Evolutionary conservation across 2,888 invertebrate species (phyloP), one percentile per base, ranked within the genome.

Genomic region (Bombylius discolor): DNA sequence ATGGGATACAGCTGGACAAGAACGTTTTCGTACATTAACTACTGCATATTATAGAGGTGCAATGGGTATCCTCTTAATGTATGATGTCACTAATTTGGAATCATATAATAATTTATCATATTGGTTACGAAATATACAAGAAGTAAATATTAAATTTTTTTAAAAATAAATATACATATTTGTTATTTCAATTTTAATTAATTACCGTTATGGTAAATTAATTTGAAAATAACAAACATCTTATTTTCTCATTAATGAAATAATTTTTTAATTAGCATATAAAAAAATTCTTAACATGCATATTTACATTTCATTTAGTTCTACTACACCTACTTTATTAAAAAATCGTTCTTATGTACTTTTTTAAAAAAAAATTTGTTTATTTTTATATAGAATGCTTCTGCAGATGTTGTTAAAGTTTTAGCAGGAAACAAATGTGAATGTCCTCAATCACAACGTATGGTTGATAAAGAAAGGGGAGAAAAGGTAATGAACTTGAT

Each of bases 71-170:
- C 79, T 92, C 50, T 79, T 93, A 32, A 88, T 93, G 82, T 93
- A 93, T 70, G 93, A 93, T 71, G 88, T 91, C 63, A 91, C 92
- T 47, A 89, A 88, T 72, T 76, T 88, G 67, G 89, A 89, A 67
- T 90, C 91, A n/a, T 93, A 91, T 72, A 88, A 90, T 70, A 89
- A 91, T 73, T 77, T 93, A 62, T 85, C 88, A 9, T 92, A 92
- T 70, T 93, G 93, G 93, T 78, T 93, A 60, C 81, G 88, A 70
- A 91, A 90, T 75, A 90, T 93, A 64, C 87, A 91, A 77, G 89
- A 89, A 80, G 91, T 89, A 73, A 69, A 70, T 23, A 23, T 23
- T 23, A 23, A 23, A 23, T 23, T 23, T 23, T 23, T 23, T 23
- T 47, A 11, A 31, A 23, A 47, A 11, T 1, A 14, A 45, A 51